These are phyloP conservation scores for Chiroxiphia lanceolata DNA, from an alignment of 2,797 vertebrate species.

Conservation along the genomic window DNA sequence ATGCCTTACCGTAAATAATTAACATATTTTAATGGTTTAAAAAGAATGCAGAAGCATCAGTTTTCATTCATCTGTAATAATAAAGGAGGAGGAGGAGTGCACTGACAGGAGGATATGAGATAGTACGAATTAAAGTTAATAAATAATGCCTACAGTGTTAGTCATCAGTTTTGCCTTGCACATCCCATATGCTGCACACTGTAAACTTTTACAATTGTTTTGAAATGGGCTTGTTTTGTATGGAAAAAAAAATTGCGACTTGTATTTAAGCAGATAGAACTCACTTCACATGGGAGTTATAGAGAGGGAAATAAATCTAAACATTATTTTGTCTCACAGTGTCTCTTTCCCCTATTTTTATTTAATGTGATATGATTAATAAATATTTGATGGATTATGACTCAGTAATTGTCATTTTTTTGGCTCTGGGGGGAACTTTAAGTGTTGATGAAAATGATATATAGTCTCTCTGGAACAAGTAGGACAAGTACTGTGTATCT, in stretches of 20 bases:
- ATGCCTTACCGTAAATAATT: background rate
- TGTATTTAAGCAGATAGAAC: background rate
- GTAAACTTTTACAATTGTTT: background rate
- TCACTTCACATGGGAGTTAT: background rate
- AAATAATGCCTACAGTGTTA: conserved; percentile 31
- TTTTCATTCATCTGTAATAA: conserved; percentile 43
- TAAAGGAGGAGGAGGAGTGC: background rate
- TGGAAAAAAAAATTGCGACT: background rate
- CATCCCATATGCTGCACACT: background rate
- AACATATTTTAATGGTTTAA: conserved; percentile 26
- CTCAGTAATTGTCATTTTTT: conserved; percentile 14
- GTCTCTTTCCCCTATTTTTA: conserved; percentile 8
- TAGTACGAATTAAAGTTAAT: conserved; percentile 32
- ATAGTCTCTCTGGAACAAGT: background rate
- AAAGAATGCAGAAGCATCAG: conserved; percentile 38
- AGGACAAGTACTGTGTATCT: background rate
- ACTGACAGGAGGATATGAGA: conserved; percentile 38
- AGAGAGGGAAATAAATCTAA: background rate
- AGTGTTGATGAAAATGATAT: background rate
- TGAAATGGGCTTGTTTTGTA: background rate
- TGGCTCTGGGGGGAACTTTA: background rate
- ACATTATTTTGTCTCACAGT: background rate
- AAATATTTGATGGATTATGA: background rate
- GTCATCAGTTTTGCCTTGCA: conserved; percentile 29
- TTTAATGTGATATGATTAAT: background rate